Evolutionary conservation across 2,888 invertebrate species (phyloP), one percentile per base, ranked within the genome.

Genomic region (Hirtodrosophila duncani): DNA sequence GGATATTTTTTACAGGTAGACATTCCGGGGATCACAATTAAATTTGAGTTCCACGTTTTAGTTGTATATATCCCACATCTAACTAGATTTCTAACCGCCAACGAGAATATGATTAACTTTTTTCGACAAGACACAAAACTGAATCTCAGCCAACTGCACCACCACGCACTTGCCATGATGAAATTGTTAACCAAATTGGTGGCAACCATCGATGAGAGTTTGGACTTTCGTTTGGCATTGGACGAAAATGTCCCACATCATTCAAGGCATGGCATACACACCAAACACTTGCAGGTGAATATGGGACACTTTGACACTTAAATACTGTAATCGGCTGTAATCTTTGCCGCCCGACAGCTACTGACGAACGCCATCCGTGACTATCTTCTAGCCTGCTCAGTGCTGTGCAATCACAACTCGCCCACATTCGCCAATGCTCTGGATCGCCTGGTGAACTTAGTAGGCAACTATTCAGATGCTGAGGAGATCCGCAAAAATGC

Each of bases 1-100:
- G 30, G 45, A 62, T 1, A 48, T 31, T 7, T 62, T 56, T 21
- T 45, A 45, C 16, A 31, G 18, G 50, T 43, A 16, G 31, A 5
- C 3, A 7, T 5, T n/a, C n/a, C n/a, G n/a, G n/a, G n/a, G n/a
- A n/a, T 14, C 1, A 10, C 8, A 5, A 3, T 6, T 0, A 11
- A 8, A 9, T 6, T 3, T 10, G 26, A n/a, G 24, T 29, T 16
- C 6, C 2, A 3, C 1, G 0, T 17, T 8, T 3, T 7, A 7
- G 26, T 13, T 24, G 6, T n/a, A n/a, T n/a, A n/a, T n/a, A n/a
- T n/a, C n/a, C n/a, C n/a, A n/a, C n/a, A n/a, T n/a, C n/a, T n/a
- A 6, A 20, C 0, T 9, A 81, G 81, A 0, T 78, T 80, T 42
- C 62, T 63, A 9, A 62, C 52, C 4, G 44, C 61, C n/a, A 27